Percentiles rank a stretch among this genome's conserved stretches.
These are phyloP conservation scores for Mus spretus DNA, from an alignment of 2,797 vertebrate species.

Conservation along the genomic window DNA sequence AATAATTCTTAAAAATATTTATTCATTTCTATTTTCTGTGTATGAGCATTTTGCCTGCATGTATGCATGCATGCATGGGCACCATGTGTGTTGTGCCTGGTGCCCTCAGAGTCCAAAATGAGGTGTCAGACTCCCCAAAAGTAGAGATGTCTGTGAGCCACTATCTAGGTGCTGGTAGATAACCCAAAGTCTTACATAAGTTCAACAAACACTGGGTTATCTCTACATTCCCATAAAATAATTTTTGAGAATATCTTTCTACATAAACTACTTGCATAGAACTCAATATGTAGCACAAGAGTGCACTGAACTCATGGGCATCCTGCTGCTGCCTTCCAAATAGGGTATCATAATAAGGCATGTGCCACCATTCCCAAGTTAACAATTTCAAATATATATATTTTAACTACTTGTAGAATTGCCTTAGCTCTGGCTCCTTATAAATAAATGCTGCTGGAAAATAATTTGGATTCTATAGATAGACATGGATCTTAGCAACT, in stretches of 20 bases:
- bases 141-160: neutral
- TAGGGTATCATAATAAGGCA: neutral
- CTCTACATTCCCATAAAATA: neutral
- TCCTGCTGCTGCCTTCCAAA: neutral
- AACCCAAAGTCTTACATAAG: neutral
- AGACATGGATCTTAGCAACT: slow-evolving; percentile 64
- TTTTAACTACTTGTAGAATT: slow-evolving; percentile 17
- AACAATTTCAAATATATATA: neutral
- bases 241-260: neutral
- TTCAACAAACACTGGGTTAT: neutral
- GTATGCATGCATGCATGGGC: too few species aligned
- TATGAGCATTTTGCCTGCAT: neutral
- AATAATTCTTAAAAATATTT: neutral
- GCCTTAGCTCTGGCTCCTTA: slow-evolving; percentile 33
- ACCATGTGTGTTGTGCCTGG: neutral
- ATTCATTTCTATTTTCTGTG: neutral
- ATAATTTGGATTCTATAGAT: slow-evolving; percentile 75
- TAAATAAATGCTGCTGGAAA: slow-evolving; percentile 66
- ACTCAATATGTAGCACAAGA: neutral
- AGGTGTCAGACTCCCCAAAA: neutral
- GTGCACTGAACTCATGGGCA: neutral
- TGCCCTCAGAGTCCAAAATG: neutral
- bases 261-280: neutral
- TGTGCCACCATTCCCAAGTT: neutral
- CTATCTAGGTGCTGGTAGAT: neutral